Base-by-base conservation (phyloP, 2,888 invertebrate genomes). In the Erebia palarica region DNA sequence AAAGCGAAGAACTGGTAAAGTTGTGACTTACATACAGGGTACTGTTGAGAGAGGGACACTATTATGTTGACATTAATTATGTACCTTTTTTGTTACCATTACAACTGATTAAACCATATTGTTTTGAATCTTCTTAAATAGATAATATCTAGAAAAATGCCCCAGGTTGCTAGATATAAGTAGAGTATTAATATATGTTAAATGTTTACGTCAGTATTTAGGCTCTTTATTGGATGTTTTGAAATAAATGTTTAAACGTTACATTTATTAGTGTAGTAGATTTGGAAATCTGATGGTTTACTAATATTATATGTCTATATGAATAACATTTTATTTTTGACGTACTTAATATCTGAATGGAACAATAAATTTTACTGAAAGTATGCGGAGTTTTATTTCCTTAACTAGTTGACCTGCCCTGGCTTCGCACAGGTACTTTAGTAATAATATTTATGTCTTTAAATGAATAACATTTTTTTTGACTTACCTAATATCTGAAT, bases 1-100 rank as follows among this genome's bases (percentile, higher is more conserved):
- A 79, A 79, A 79, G 78, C 75, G 76, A 78, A 79, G 81, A 81
- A 79, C 78, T 77, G 81, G 80, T 80, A 82, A 82, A 80, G 87
- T 87, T 89, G 90, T 87, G 89, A 90, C 88, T 88, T 82, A 82
- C 79, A 82, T 89, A 92, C 92, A 92, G 92, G 92, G 92, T 92
- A 92, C 81, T 75, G 87, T 78, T 82, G 87, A 81, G 82, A 83
- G 83, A 75, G 74, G 73, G 77, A 75, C 72, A 74, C 74, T 47
- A 51, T 78, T 69, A 79, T 60, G 71, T 80, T 78, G 78, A 75
- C 71, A 74, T 75, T n/a, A n/a, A n/a, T 51, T 77, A 74, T 75
- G 76, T 61, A 42, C 10, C 14, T 21, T 5, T 78, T 77, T 75
- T 80, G 75, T 79, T 76, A 83, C 82, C 83, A 85, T 83, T 78